Evolutionary conservation across 2,113 vertebrate species (phyloP).

Genomic region (Lophura nycthemera): DNA sequence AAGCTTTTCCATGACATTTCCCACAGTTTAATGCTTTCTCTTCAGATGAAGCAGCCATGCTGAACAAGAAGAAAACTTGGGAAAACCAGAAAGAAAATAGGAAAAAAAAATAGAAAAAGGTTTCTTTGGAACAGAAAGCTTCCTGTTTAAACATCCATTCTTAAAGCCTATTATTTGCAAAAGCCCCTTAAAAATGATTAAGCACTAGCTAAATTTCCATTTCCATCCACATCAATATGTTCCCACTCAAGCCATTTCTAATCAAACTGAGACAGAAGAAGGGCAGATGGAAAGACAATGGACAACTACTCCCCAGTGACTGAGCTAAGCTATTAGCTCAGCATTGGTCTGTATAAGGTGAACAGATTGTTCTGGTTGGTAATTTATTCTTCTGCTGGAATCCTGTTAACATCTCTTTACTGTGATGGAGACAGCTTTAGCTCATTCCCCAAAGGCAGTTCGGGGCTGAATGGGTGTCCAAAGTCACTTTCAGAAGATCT

Average conservation of each 20-base stretch:
- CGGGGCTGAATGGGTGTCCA: background rate
- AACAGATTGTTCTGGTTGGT: slow-evolving; percentile 30
- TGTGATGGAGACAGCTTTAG: slow-evolving; percentile 3
- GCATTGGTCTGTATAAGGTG: background rate
- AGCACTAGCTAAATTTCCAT: slow-evolving; percentile 24
- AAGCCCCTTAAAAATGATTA: slow-evolving; percentile 23
- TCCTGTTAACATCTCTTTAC: slow-evolving; percentile 12
- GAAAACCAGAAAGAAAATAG: slow-evolving; percentile 40
- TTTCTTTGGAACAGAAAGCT: slow-evolving; percentile 41
- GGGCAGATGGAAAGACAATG: slow-evolving; percentile 14
- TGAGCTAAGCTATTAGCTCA: slow-evolving; percentile 27
- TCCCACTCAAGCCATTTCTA: slow-evolving; percentile 1
- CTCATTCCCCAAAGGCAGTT: background rate
- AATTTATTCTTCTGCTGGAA: slow-evolving; percentile 55
- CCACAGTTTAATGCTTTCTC: background rate
- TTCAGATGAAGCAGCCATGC: background rate
- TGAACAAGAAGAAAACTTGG: background rate
- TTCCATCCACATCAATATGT: background rate
- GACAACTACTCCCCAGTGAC: background rate
- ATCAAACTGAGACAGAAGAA: slow-evolving; percentile 20
- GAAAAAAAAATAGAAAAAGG: slow-evolving; percentile 40
- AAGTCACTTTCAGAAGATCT: slow-evolving; percentile 3
- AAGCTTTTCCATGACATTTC: background rate
- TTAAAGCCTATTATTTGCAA: slow-evolving; percentile 22
- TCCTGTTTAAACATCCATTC: background rate